Conservation (phyloP, 2,113 vertebrate genomes). For the Plecotus auritus region DNA sequence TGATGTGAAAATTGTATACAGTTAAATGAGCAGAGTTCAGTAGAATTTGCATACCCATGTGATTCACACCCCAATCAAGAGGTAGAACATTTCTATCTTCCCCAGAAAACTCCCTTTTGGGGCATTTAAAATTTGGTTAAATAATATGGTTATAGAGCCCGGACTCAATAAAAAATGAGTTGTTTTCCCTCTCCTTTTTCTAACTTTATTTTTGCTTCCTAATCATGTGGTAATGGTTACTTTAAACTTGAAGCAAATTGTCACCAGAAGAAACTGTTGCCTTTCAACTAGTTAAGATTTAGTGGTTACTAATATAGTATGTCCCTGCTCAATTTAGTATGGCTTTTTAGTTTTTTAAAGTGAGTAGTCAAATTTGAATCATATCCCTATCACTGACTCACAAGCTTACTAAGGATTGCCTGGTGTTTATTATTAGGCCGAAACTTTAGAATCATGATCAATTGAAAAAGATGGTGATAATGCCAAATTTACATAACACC, state of each 20-base stretch:
- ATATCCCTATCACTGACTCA: conserved; percentile 45
- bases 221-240: conserved; percentile 24
- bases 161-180: conserved; percentile 36
- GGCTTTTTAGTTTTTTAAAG: conserved; percentile 6
- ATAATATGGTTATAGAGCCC: background rate
- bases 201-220: conserved; percentile 46
- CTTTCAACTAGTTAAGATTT: conserved; percentile 56
- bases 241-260: conserved; percentile 48
- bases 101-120: conserved; percentile 10
- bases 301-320: conserved; percentile 43
- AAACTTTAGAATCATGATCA: conserved; percentile 13
- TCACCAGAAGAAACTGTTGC: conserved; percentile 16
- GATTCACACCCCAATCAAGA: background rate
- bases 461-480: background rate
- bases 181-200: background rate
- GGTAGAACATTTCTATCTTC: background rate
- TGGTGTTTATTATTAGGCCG: conserved; percentile 12
- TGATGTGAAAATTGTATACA: background rate
- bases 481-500: background rate
- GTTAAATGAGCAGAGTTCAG: background rate
- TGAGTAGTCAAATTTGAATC: conserved; percentile 60
- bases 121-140: conserved; percentile 17
- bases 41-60: background rate
- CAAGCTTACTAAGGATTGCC: background rate
- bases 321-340: conserved; percentile 27